These are phyloP conservation scores for Centropristis striata DNA, from an alignment of 2,113 vertebrate genomes.

Conservation along the genomic window DNA sequence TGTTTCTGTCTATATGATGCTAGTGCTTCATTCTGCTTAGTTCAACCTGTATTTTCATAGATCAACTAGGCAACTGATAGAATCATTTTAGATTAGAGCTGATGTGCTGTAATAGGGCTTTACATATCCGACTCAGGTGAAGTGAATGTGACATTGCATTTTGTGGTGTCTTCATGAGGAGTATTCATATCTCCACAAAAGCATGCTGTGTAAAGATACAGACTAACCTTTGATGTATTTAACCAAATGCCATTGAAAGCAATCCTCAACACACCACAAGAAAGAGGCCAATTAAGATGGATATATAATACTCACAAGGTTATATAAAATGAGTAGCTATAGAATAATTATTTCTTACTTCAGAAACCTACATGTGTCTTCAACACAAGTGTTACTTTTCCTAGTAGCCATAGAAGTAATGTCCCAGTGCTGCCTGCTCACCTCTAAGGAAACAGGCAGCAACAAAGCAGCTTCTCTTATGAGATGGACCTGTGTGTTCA, in stretches of 20 bases:
- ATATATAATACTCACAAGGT: conserved; percentile 18
- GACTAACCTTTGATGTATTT: not conserved
- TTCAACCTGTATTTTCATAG: conserved; percentile 9
- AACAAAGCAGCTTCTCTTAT: not conserved
- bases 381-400: not conserved
- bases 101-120: conserved; percentile 33
- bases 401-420: not conserved
- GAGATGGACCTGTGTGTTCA: conserved; percentile 3
- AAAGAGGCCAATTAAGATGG: conserved; percentile 3
- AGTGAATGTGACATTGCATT: conserved; percentile 35
- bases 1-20: conserved; percentile 2
- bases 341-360: conserved; percentile 10
- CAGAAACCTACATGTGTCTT: conserved; percentile 28
- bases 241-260: conserved; percentile 38
- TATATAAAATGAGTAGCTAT: not conserved
- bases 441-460: not conserved
- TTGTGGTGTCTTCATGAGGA: conserved; percentile 14
- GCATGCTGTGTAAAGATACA: not conserved
- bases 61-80: conserved; percentile 12
- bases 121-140: conserved; percentile 59
- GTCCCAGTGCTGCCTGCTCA: not conserved
- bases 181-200: not conserved
- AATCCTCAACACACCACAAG: not conserved
- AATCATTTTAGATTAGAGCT: conserved; percentile 12
- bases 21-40: not conserved